Evolutionary conservation across 2,113 vertebrate genomes (phyloP).

Genomic region (Perca fluviatilis): DNA sequence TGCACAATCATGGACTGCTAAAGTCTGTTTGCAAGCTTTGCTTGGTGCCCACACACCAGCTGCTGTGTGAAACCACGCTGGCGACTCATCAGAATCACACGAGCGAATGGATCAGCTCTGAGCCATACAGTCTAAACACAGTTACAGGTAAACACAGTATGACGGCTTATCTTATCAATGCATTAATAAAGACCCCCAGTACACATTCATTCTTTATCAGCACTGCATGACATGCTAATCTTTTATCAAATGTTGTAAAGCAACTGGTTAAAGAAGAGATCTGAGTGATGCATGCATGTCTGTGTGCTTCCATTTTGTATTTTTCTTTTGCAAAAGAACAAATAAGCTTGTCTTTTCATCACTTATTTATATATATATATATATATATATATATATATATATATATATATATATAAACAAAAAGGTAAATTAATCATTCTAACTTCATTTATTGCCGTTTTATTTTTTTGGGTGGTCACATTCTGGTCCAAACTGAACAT

Average conservation of each 20-base stretch:
- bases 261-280: background rate
- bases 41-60: constrained; percentile 78
- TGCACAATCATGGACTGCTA: constrained; percentile 18
- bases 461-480: background rate
- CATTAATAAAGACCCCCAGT: background rate
- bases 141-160: constrained; percentile 57
- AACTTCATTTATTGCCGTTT: background rate
- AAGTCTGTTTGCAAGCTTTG: constrained; percentile 57
- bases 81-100: constrained; percentile 47
- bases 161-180: background rate
- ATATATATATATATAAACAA: too few species aligned
- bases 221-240: background rate
- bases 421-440: background rate
- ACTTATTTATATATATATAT: background rate
- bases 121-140: background rate
- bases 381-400: too few species aligned
- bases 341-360: background rate
- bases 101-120: constrained; percentile 42
- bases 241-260: background rate
- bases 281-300: background rate
- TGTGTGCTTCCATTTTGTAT: background rate
- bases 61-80: constrained; percentile 76
- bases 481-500: background rate
- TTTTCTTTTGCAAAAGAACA: background rate
- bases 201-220: too few species aligned